Conservation (phyloP, 2,888 invertebrate species). For the Athalia cordata region DNA sequence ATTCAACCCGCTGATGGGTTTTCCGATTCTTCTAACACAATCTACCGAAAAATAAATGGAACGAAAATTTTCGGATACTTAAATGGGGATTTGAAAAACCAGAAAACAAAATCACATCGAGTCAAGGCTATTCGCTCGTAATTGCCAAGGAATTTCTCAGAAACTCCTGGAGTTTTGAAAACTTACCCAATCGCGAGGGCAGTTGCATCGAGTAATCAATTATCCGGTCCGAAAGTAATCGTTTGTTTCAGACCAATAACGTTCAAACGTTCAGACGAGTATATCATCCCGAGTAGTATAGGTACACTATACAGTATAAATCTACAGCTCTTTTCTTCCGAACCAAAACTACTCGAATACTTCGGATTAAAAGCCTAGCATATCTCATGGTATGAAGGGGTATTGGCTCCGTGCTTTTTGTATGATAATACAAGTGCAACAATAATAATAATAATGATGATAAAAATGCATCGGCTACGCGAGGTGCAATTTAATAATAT, state of each 20-base stretch:
- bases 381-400: background rate
- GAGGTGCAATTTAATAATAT: no score
- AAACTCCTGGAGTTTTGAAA: constrained; percentile 1
- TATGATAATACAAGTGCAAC: no score
- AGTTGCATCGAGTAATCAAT: constrained; percentile 3
- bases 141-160: constrained; percentile 22
- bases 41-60: background rate
- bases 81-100: background rate
- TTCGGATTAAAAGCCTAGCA: constrained; percentile 13
- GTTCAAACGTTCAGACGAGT: constrained; percentile 15
- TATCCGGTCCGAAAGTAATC: constrained; percentile 19
- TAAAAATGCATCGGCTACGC: no score
- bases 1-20: no score
- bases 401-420: no score
- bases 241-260: constrained; percentile 22
- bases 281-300: constrained; percentile 10
- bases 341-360: background rate
- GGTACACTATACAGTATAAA: no score
- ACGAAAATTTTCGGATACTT: background rate
- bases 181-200: constrained; percentile 1
- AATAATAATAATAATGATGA: no score
- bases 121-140: constrained; percentile 9
- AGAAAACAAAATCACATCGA: background rate
- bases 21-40: background rate
- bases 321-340: no score